phyloP scores from a whole-genome alignment of 2,797 vertebrate genomes.

The Notolabrus celidotus region DNA sequence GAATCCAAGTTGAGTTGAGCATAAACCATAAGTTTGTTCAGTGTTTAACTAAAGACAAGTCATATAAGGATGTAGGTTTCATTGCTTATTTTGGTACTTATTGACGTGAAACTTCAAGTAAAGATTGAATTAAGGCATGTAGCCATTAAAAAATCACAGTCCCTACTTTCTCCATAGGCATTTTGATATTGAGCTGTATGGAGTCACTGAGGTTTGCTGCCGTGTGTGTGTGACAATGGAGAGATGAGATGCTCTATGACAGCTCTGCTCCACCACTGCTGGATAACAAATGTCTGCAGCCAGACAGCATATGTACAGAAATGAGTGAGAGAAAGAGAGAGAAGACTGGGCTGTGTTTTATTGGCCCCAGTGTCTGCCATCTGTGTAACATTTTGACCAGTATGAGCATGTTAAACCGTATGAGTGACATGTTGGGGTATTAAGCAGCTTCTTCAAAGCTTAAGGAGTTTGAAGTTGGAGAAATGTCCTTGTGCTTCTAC shows the following conservation, averaged over 20 bases:
- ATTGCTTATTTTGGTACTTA: neutral
- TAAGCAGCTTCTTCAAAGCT: conserved; percentile 1
- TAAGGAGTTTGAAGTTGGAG: neutral
- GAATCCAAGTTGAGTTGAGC: too few relatives aligned
- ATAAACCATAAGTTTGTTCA: too few relatives aligned
- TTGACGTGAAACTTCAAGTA: too few relatives aligned
- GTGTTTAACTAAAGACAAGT: too few relatives aligned
- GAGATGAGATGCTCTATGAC: conserved; percentile 76
- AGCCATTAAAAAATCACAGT: conserved; percentile 38
- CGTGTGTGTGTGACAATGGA: conserved; percentile 54
- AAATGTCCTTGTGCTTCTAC: neutral
- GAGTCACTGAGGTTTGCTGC: conserved; percentile 51
- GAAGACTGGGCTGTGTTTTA: conserved; percentile 22
- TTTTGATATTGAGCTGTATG: conserved; percentile 55
- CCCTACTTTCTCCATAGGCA: conserved; percentile 34
- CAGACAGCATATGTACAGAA: conserved; percentile 62
- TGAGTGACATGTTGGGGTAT: conserved; percentile 4
- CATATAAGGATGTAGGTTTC: too few relatives aligned
- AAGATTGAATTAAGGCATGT: too few relatives aligned
- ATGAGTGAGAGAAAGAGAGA: conserved; percentile 22
- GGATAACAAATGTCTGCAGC: conserved; percentile 73
- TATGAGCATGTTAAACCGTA: conserved; percentile 9
- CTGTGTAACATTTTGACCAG: conserved; percentile 12
- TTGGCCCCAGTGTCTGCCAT: conserved; percentile 18
- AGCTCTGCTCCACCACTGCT: conserved; percentile 57